A percentile compares a stretch with the other conserved stretches of the same genome.
Conservation (phyloP, 2,888 invertebrate species). For the Tipula unca region DNA sequence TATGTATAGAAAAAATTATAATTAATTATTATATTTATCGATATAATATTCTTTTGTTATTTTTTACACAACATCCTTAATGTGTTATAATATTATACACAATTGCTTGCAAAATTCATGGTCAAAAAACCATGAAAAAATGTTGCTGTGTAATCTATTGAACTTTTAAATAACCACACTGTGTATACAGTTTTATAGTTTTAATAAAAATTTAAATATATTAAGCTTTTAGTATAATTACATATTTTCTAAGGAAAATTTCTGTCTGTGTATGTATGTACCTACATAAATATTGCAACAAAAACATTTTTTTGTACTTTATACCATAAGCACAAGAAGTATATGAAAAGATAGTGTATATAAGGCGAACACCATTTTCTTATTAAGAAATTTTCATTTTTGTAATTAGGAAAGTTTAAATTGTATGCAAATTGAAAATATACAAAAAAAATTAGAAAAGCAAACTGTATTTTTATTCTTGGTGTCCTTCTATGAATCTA, state of each 20-base stretch:
- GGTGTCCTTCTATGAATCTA: background rate
- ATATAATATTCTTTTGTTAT: background rate
- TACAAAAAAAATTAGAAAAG: background rate
- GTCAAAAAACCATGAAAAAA: too few relatives aligned
- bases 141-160: too few relatives aligned
- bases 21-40: background rate
- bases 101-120: too few relatives aligned
- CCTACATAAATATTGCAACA: too few relatives aligned
- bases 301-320: background rate
- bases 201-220: background rate
- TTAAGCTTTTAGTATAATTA: background rate
- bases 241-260: background rate
- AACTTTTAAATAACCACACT: background rate
- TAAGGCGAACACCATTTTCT: background rate
- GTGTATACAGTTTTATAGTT: too few relatives aligned
- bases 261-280: background rate
- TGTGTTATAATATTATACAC: background rate
- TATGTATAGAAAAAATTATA: background rate
- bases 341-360: background rate
- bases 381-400: background rate
- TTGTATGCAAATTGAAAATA: background rate
- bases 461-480: background rate
- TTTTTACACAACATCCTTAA: background rate
- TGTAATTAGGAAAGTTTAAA: background rate
- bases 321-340: background rate